Base-by-base conservation (phyloP, 2,888 invertebrate species). In the Caenorhabditis sp. region DNA sequence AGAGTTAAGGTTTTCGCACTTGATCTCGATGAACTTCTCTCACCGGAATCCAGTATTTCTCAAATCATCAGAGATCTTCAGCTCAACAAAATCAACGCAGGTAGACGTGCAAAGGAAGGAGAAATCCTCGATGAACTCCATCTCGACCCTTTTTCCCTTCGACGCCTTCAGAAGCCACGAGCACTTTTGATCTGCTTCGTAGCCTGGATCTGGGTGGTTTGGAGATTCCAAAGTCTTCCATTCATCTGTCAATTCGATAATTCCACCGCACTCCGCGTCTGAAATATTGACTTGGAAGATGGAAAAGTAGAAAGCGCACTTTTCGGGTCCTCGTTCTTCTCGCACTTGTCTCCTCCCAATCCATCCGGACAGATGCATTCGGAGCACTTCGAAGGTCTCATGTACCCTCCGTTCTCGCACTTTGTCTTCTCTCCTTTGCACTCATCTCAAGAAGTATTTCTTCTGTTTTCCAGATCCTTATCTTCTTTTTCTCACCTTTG, bases 61-160 rank as follows among this genome's bases (percentile, higher is more conserved):
- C 72, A 91, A 83, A 68, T 91, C 90, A 32, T 72, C 71, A 2
- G 84, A 80, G 24, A 89, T 79, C 78, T 91, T 91, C 53, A 91
- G 53, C 68, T 91, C 91, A 5, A 91, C 91, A 71, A 86, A 91
- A 70, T 91, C 91, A 6, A 88, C 71, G 60, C 91, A 91, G 9
- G 89, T 90, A 15, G 88, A 84, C 1, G 88, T 89, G 83, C 91
- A 91, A n/a, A 90, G 80, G 67, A 91, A 89, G 5, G 88, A 85
- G 68, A 90, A 92, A 22, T 89, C 88, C 22, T 89, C 90, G n/a
- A 89, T 78, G 68, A 91, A 91, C 55, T 90, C 87, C 6, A 90
- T 74, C 35, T 88, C 86, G 8, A 91, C 80, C 40, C 89, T 78
- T 9, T 82, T 79, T 8, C 84, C 84, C 8, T 44, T 69, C n/a